Percentiles rank a stretch among this genome's conserved stretches.
These are phyloP conservation scores for Hyposoter dolosus DNA, from an alignment of 2,888 invertebrate species.

Conservation along the genomic window DNA sequence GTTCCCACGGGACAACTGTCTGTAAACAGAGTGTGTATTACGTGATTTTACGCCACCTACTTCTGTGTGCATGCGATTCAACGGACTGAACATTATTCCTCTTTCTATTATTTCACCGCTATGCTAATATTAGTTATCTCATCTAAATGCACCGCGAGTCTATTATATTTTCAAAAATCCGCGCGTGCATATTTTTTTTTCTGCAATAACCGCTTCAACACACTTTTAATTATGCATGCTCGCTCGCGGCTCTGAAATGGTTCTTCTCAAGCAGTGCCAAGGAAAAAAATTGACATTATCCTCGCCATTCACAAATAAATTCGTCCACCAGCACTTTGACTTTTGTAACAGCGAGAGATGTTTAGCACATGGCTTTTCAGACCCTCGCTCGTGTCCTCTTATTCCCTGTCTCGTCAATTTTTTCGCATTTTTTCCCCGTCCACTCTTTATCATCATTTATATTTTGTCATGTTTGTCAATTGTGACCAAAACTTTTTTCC, in stretches of 20 bases:
- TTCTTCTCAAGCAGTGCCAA: neutral
- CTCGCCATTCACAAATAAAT: slow-evolving; percentile 27
- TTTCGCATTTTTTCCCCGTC: slow-evolving; percentile 7
- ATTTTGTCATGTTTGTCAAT: neutral
- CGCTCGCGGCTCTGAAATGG: neutral
- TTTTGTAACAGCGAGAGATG: slow-evolving; percentile 48
- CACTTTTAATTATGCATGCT: neutral
- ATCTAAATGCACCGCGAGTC: neutral
- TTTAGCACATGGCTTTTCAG: slow-evolving; percentile 60
- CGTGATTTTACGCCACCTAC: slow-evolving; percentile 11
- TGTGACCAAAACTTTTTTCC: neutral
- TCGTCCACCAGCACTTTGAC: slow-evolving; percentile 36
- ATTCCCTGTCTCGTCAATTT: slow-evolving; percentile 40
- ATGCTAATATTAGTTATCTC: slow-evolving; percentile 10
- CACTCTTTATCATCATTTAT: slow-evolving; percentile 8
- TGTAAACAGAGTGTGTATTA: slow-evolving; percentile 74
- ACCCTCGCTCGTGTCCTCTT: slow-evolving; percentile 52
- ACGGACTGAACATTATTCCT: slow-evolving; percentile 15
- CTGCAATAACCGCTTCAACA: neutral
- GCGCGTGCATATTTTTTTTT: neutral
- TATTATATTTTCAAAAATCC: neutral
- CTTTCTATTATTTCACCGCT: neutral
- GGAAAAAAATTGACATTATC: neutral
- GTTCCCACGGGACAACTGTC: slow-evolving; percentile 86
- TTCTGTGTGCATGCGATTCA: slow-evolving; percentile 43